Conservation (phyloP, 1,140 invertebrate species). For the Holcopasites calliopsidis region DNA sequence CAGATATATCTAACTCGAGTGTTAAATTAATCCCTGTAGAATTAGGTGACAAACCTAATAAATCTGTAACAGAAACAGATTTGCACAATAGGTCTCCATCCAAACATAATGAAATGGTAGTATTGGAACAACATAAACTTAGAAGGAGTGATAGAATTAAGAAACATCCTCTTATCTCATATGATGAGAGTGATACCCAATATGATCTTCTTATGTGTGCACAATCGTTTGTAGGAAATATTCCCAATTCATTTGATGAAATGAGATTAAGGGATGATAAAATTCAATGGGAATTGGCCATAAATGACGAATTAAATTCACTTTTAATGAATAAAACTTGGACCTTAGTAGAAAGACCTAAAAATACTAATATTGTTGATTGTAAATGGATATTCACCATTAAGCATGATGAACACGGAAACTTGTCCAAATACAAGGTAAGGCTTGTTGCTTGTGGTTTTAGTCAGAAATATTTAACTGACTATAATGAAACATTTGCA, state of each 20-base stretch:
- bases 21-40: too few relatives aligned
- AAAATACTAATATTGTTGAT: constrained; percentile 66
- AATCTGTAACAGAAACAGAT: too few relatives aligned
- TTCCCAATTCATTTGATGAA: neutral
- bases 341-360: constrained; percentile 70
- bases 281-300: constrained; percentile 68
- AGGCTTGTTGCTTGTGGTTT: constrained; percentile 75
- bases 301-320: constrained; percentile 72
- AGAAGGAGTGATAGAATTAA: too few relatives aligned
- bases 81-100: too few relatives aligned
- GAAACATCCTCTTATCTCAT: too few relatives aligned
- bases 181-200: too few relatives aligned
- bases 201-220: neutral
- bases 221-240: neutral
- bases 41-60: too few relatives aligned
- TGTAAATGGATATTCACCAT: constrained; percentile 27
- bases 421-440: constrained; percentile 71
- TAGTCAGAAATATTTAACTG: constrained; percentile 68
- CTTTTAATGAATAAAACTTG: constrained; percentile 71
- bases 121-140: too few relatives aligned
- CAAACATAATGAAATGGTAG: too few relatives aligned
- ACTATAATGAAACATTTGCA: constrained; percentile 62
- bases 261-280: neutral
- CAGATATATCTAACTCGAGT: too few relatives aligned
- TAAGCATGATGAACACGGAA: constrained; percentile 49